phyloP scores from a whole-genome alignment of 2,888 invertebrate species.

The Drosophila maculinotata region DNA sequence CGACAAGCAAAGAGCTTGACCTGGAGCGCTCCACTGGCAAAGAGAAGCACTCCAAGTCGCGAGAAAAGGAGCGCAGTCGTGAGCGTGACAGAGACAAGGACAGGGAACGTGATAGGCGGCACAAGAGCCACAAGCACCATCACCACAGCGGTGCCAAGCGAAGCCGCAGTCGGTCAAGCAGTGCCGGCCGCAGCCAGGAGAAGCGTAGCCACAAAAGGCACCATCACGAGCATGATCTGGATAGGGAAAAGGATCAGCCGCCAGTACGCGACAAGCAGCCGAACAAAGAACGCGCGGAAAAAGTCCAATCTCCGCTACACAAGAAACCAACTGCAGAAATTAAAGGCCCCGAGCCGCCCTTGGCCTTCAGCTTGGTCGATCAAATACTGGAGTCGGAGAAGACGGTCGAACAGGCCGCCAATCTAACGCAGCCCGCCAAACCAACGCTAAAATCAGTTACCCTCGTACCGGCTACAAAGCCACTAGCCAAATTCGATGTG shows the following conservation, averaged over 20 bases:
- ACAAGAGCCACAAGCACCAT: slow-evolving; percentile 79
- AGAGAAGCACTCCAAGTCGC: slow-evolving; percentile 24
- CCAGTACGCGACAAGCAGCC: slow-evolving; percentile 29
- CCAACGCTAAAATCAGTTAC: slow-evolving; percentile 28
- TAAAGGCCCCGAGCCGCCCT: slow-evolving; percentile 45
- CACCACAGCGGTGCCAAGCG: slow-evolving; percentile 76
- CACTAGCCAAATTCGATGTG: slow-evolving; percentile 6
- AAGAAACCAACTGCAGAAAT: slow-evolving; percentile 52
- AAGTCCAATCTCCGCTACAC: slow-evolving; percentile 21
- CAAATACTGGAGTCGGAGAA: slow-evolving; percentile 84
- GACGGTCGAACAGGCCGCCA: slow-evolving; percentile 84
- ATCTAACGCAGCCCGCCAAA: slow-evolving; percentile 65
- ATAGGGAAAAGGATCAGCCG: slow-evolving; percentile 52
- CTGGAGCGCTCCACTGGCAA: slow-evolving; percentile 31
- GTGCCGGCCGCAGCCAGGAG: slow-evolving; percentile 79
- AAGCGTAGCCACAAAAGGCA: slow-evolving; percentile 75
- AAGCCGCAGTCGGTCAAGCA: slow-evolving; percentile 81
- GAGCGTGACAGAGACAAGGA: slow-evolving; percentile 65
- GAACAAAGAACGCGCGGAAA: slow-evolving; percentile 37
- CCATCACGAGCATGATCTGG: slow-evolving; percentile 51
- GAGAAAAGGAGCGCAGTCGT: slow-evolving; percentile 61
- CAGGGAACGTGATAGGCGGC: slow-evolving; percentile 68
- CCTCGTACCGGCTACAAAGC: slow-evolving; percentile 3
- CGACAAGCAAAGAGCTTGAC: slow-evolving; percentile 34
- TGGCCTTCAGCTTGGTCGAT: slow-evolving; percentile 81